Conservation (phyloP, 2,797 vertebrate species). For the Macropus fuliginosus region DNA sequence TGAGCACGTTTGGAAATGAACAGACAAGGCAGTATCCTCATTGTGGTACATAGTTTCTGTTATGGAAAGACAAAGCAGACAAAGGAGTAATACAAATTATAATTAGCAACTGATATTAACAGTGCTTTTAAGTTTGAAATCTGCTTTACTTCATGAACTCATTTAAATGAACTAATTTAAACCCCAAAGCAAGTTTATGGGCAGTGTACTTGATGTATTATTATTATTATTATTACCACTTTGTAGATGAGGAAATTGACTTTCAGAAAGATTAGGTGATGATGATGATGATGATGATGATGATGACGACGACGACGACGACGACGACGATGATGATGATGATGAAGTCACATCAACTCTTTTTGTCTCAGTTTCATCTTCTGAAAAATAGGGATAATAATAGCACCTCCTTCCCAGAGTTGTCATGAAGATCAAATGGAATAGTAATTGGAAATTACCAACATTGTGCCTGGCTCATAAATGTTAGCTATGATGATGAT, state of each 20-base stretch:
- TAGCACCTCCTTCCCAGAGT: background rate
- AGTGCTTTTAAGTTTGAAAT: background rate
- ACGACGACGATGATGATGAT: too few species aligned
- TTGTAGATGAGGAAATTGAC: background rate
- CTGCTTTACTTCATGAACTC: background rate
- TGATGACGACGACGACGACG: background rate
- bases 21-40: background rate
- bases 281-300: background rate
- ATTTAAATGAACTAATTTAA: background rate
- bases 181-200: background rate
- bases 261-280: background rate
- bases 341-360: background rate
- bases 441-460: background rate
- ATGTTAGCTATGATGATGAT: background rate
- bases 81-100: background rate
- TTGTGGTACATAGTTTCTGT: background rate
- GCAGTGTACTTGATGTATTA: background rate
- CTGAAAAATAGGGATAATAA: background rate
- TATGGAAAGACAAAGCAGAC: background rate
- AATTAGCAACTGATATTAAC: background rate
- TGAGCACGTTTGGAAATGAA: background rate
- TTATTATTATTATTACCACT: background rate
- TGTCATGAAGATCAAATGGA: background rate
- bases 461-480: background rate
- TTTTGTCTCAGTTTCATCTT: background rate